phyloP scores from a whole-genome alignment of 2,113 vertebrate species.

The Sardina pilchardus region DNA sequence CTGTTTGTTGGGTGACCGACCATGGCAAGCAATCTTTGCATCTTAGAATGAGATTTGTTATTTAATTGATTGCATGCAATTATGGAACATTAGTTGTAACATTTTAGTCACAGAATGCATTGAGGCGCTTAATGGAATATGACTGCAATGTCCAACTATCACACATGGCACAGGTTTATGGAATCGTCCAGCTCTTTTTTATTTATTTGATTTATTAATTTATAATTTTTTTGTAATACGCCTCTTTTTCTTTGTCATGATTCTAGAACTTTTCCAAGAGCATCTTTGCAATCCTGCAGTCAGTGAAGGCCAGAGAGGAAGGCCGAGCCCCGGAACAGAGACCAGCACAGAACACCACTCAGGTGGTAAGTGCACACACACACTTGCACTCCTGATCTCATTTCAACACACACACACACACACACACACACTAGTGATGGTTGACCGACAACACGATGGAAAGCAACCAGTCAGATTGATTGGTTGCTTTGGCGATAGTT shows the following conservation, averaged over 20 bases:
- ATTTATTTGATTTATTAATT: too few relatives aligned
- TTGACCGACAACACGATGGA: too few relatives aligned
- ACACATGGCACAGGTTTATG: neutral
- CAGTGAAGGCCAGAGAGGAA: constrained; percentile 98
- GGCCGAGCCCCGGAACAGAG: constrained; percentile 93
- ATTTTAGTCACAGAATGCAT: too few relatives aligned
- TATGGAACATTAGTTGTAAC: too few relatives aligned
- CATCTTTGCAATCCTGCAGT: constrained; percentile 98
- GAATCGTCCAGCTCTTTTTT: neutral
- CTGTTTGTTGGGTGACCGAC: neutral
- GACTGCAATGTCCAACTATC: too few relatives aligned
- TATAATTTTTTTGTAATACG: neutral
- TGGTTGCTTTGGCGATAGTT: too few relatives aligned
- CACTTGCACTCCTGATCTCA: too few relatives aligned
- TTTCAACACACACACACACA: too few relatives aligned
- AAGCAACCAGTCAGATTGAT: too few relatives aligned
- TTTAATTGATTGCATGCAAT: too few relatives aligned
- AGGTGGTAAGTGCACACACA: constrained; percentile 75
- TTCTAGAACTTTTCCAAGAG: constrained; percentile 98
- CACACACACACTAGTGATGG: too few relatives aligned
- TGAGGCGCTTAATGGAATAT: too few relatives aligned
- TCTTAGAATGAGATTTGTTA: neutral
- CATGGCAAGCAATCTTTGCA: neutral
- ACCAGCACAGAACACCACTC: constrained; percentile 86
- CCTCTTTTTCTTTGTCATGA: constrained; percentile 36